phyloP scores from a whole-genome alignment of 2,113 vertebrate species.

The Gallinago media region DNA sequence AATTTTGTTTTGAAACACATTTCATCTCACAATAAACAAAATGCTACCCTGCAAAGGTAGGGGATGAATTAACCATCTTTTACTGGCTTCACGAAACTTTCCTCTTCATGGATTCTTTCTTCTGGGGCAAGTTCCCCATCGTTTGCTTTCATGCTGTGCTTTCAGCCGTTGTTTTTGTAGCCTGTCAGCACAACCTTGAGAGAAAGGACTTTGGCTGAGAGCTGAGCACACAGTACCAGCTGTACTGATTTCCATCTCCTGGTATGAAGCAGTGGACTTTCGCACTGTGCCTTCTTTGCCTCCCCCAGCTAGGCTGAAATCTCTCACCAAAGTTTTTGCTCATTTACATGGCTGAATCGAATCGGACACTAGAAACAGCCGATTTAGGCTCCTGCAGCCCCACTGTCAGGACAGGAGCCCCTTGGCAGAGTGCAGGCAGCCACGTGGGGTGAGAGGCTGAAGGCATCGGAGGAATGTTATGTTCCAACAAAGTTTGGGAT shows the following conservation, averaged over 20 bases:
- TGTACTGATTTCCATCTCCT: slow-evolving; percentile 50
- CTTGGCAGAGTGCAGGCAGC: background rate
- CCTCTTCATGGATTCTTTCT: background rate
- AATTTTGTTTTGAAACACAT: too few relatives aligned
- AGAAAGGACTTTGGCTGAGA: slow-evolving; percentile 63
- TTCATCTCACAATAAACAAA: too few relatives aligned
- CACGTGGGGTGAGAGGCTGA: background rate
- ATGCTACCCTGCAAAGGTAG: too few relatives aligned
- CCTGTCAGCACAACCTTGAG: slow-evolving; percentile 74
- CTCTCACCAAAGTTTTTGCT: background rate
- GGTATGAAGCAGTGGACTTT: slow-evolving; percentile 57
- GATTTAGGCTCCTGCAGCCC: background rate
- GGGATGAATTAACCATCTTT: too few relatives aligned
- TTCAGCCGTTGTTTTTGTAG: slow-evolving; percentile 73
- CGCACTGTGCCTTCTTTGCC: background rate
- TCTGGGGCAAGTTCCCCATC: slow-evolving; percentile 62
- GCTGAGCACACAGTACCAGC: slow-evolving; percentile 37
- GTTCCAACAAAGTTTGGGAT: background rate
- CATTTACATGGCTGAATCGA: background rate
- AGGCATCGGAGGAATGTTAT: background rate
- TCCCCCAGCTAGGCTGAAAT: background rate
- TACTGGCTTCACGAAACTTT: too few relatives aligned
- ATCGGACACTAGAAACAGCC: background rate
- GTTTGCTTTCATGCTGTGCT: slow-evolving; percentile 54
- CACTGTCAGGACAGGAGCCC: background rate